Base-by-base conservation (phyloP, 30 jellyfish, hydroid and myxozoan genomes). In the Rhopilema esculentum region DNA sequence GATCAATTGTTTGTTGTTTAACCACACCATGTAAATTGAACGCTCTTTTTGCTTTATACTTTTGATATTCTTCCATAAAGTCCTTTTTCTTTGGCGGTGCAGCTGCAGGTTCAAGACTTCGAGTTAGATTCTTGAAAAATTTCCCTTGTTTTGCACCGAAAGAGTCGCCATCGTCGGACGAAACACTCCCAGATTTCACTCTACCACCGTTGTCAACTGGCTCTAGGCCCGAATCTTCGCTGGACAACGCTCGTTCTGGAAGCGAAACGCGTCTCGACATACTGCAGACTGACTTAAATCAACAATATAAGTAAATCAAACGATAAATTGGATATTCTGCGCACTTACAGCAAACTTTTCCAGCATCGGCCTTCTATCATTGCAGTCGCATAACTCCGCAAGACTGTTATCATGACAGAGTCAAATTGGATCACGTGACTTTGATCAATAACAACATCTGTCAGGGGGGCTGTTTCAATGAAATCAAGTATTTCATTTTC, bases 91-190 rank as follows among this genome's bases (percentile, higher is more conserved):
- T 80, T n/a, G 92, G 92, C 27, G 94, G 76, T 6, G 61, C 53
- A 40, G 57, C 94, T 23, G 87, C 88, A 27, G 94, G 88, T 8
- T 85, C 88, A 15, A 85, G 84, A 29, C 88, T 72, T 23, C 88
- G 79, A 4, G 88, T 29, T 51, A 85, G 52, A 67, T 28, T 73
- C 20, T 85, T 74, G 77, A 85, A 85, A 66, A 85, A 85, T 27
- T 61, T 70, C 27, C 94, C 84, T 33, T 85, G 94, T 27, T 85
- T 85, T 6, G 88, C 75, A 31, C n/a, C 4, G 7, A 15, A 26
- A 16, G 73, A 30, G 18, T 85, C 94, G 69, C 94, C 94, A 51
- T 85, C 94, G 19, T 85, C 94, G 8, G 94, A 85, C 21, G 94
- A 85, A 29, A 85, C 72, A 49, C 94, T 85, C 66, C 94, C 88